phyloP scores from a whole-genome alignment of 2,797 vertebrate species.

The Thunnus albacares region DNA sequence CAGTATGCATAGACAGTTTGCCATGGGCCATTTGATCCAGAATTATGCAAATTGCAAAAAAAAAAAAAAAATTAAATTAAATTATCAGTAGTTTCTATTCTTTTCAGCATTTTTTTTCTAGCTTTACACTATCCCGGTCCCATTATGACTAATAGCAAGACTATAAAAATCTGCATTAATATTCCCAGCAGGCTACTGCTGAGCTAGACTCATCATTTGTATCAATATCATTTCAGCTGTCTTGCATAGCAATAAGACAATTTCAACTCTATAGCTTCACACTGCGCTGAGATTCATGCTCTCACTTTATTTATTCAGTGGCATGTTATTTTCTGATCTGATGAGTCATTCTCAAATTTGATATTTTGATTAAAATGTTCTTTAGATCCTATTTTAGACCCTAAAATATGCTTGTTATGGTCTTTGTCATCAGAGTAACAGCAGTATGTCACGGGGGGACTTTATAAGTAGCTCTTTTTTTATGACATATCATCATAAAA shows the following conservation, averaged over 20 bases:
- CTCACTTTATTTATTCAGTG: constrained; percentile 30
- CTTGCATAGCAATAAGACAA: constrained; percentile 53
- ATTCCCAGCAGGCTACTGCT: constrained; percentile 50
- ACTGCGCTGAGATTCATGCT: constrained; percentile 15
- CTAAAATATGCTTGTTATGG: neutral
- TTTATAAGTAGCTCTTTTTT: neutral
- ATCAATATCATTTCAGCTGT: constrained; percentile 53
- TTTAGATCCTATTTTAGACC: neutral
- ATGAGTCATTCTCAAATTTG: constrained; percentile 16
- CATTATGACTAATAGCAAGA: constrained; percentile 46
- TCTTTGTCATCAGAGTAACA: neutral
- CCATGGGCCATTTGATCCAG: constrained; percentile 33
- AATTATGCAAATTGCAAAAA: constrained; percentile 56
- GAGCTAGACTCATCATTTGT: constrained; percentile 47
- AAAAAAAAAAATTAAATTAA: constrained; percentile 44
- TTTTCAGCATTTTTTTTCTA: constrained; percentile 40
- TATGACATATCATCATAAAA: neutral
- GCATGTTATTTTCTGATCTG: constrained; percentile 26
- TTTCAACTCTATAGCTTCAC: constrained; percentile 30
- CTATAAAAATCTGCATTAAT: constrained; percentile 48
- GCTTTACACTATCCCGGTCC: constrained; percentile 30
- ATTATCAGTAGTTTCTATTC: constrained; percentile 53
- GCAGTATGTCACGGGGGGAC: neutral
- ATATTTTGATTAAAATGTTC: constrained; percentile 24
- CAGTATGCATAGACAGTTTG: constrained; percentile 25